phyloP scores from a whole-genome alignment of 92 coral and sea anemone species.

The Micromussa lordhowensis region DNA sequence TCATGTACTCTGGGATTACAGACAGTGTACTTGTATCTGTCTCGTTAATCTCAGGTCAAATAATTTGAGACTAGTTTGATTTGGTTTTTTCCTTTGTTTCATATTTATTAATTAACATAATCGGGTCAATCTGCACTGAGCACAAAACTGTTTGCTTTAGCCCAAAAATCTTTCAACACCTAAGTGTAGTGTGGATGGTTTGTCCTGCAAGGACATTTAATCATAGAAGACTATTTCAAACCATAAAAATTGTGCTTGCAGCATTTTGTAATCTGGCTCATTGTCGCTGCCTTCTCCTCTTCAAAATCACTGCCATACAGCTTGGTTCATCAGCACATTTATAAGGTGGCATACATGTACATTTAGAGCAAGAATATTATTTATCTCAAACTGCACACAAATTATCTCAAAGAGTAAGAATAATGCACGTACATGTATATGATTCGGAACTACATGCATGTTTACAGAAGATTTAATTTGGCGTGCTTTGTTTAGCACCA shows the following conservation, averaged over 20 bases:
- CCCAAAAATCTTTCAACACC: no score
- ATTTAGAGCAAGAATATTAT: constrained; percentile 12
- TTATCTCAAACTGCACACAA: constrained; percentile 29
- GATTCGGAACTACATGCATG: constrained; percentile 2
- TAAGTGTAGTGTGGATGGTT: constrained; percentile 25
- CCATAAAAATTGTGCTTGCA: constrained; percentile 12
- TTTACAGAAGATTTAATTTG: constrained; percentile 17
- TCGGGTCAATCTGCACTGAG: no score
- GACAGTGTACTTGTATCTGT: no score
- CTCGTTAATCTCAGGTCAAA: no score
- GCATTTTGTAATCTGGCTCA: neutral
- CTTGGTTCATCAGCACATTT: constrained; percentile 23
- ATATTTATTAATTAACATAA: no score
- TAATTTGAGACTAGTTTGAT: no score
- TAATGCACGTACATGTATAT: neutral
- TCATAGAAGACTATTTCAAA: constrained; percentile 6
- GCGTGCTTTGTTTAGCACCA: constrained; percentile 19
- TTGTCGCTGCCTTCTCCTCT: constrained; percentile 10
- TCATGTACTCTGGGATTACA: no score
- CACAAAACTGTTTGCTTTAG: no score
- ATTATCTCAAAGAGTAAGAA: constrained; percentile 23
- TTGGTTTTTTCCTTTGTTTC: no score
- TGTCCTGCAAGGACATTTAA: constrained; percentile 21
- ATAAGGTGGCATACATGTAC: constrained; percentile 14
- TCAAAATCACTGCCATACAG: constrained; percentile 24